phyloP scores from a whole-genome alignment of 2,888 invertebrate genomes.

The Platycheirus rosarum region DNA sequence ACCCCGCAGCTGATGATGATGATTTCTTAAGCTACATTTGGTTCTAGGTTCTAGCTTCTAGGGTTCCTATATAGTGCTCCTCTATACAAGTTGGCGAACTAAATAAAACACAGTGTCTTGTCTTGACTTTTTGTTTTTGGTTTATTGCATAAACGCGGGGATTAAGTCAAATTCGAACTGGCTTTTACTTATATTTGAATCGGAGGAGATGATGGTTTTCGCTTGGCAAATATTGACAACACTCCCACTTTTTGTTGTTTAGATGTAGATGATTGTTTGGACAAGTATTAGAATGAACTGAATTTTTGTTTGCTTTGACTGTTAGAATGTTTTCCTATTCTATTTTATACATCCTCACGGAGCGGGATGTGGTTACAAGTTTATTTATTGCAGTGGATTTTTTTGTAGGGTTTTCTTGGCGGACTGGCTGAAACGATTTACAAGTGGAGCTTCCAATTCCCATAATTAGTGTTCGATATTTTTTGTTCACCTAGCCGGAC shows the following conservation, averaged over 20 bases:
- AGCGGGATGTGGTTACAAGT: conserved; percentile 22
- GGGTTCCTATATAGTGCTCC: no score
- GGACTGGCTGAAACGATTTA: conserved; percentile 2
- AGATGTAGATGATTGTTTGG: conserved; percentile 55
- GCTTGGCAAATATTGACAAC: conserved; percentile 66
- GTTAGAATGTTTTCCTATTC: conserved; percentile 34
- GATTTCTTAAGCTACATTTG: conserved; percentile 25
- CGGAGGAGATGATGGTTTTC: conserved; percentile 51
- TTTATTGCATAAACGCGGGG: conserved; percentile 50
- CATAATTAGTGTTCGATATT: background rate
- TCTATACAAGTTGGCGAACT: conserved; percentile 47
- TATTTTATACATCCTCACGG: background rate
- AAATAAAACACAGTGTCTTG: conserved; percentile 45
- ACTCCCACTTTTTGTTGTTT: conserved; percentile 65
- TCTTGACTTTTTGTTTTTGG: conserved; percentile 35
- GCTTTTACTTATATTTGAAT: conserved; percentile 42
- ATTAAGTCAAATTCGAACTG: conserved; percentile 51
- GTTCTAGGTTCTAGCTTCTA: no score
- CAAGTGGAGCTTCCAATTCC: background rate
- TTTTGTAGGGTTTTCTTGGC: conserved; percentile 3
- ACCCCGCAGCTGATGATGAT: conserved; percentile 31
- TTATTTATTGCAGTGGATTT: conserved; percentile 36
- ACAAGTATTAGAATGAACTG: conserved; percentile 44
- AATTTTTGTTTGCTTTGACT: conserved; percentile 44
- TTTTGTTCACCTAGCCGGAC: background rate